These are phyloP conservation scores for Lateolabrax maculatus DNA, from an alignment of 2,797 vertebrate species.

Conservation along the genomic window DNA sequence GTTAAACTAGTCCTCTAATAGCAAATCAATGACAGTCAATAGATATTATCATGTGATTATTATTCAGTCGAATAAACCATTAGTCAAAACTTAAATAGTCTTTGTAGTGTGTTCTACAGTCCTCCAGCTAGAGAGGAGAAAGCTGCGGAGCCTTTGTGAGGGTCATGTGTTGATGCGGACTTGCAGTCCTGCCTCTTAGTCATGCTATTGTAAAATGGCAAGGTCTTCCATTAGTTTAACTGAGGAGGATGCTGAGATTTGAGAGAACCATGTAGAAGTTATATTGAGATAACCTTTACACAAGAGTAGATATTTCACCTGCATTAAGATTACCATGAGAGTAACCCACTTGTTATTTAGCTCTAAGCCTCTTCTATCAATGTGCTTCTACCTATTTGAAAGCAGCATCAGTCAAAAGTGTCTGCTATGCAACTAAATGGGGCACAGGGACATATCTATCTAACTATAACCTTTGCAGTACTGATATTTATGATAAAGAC, in stretches of 20 bases:
- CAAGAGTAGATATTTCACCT: constrained; percentile 85
- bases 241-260: constrained; percentile 72
- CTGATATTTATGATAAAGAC: constrained; percentile 78
- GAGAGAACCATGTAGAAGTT: constrained; percentile 80
- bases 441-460: constrained; percentile 83
- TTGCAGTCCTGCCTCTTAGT: constrained; percentile 47
- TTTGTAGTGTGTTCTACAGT: constrained; percentile 6
- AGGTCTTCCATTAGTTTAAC: constrained; percentile 77
- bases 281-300: constrained; percentile 89
- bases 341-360: constrained; percentile 80
- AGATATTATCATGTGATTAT: constrained; percentile 83
- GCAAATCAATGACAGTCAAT: constrained; percentile 79
- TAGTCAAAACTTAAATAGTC: constrained; percentile 67
- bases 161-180: constrained; percentile 34
- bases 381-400: constrained; percentile 58
- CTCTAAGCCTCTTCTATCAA: constrained; percentile 82
- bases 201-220: constrained; percentile 57
- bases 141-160: constrained; percentile 30
- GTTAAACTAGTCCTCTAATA: constrained; percentile 80
- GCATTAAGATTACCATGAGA: constrained; percentile 77
- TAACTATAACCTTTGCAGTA: constrained; percentile 85
- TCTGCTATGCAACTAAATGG: constrained; percentile 80
- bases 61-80: constrained; percentile 72
- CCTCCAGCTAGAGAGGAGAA: not conserved
- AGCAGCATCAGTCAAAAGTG: constrained; percentile 80